Evolutionary conservation across 2,888 invertebrate species (phyloP).

Genomic region (Stratiomys singularior): DNA sequence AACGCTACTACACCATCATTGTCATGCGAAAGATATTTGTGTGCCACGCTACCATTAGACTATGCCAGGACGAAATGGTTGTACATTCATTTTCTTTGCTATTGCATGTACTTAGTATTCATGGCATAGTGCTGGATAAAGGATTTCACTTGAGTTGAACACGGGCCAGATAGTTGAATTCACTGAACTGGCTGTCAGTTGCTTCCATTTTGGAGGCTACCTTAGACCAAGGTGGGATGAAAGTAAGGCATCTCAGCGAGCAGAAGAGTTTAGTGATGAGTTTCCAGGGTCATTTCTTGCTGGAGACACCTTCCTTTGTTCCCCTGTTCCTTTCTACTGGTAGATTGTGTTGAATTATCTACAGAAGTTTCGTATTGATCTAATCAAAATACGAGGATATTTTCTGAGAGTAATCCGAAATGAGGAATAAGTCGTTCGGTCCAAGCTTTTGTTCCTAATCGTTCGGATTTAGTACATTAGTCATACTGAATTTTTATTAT

Average conservation of each 20-base stretch:
- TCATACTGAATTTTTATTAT: too few relatives aligned
- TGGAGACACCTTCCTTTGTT: not conserved
- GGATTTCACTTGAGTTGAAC: constrained; percentile 4
- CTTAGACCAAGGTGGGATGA: not conserved
- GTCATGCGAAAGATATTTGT: not conserved
- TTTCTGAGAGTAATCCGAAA: not conserved
- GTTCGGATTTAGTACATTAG: too few relatives aligned
- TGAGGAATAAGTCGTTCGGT: too few relatives aligned
- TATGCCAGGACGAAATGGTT: not conserved
- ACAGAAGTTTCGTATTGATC: not conserved
- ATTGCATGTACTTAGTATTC: constrained; percentile 37
- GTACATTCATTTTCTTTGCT: constrained; percentile 3
- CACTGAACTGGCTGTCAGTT: not conserved
- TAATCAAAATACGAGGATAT: too few relatives aligned
- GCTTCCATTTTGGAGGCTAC: not conserved
- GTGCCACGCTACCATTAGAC: not conserved
- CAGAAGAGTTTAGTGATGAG: not conserved
- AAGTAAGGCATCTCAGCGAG: not conserved
- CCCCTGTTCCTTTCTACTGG: not conserved
- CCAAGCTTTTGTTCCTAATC: too few relatives aligned
- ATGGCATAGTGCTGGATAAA: constrained; percentile 27
- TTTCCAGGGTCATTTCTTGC: not conserved
- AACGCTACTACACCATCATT: not conserved
- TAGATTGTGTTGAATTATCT: not conserved
- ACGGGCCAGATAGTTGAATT: not conserved